Percentiles rank a stretch among this genome's conserved stretches.
Evolutionary conservation across 2,888 invertebrate genomes (phyloP).

Genomic region (Tortrix viridana): DNA sequence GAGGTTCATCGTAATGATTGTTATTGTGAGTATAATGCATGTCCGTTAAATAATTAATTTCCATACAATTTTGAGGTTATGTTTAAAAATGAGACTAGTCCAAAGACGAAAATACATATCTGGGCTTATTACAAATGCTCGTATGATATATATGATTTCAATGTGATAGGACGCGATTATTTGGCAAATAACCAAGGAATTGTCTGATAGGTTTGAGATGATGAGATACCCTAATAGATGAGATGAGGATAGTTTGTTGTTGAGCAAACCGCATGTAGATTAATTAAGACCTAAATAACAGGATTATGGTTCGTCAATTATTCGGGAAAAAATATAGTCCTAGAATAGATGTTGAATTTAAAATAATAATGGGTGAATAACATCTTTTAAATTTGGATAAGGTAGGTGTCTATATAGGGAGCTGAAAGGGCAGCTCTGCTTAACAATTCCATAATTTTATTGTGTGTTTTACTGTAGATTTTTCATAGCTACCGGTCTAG

Average conservation of each 20-base stretch:
- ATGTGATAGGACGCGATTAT: conserved; percentile 30
- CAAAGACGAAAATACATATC: conserved; percentile 38
- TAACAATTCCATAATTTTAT: no score
- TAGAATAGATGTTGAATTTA: no score
- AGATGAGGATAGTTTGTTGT: conserved; percentile 10
- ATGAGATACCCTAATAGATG: conserved; percentile 19
- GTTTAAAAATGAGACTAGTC: conserved; percentile 48
- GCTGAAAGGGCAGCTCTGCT: no score
- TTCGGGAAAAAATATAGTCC: no score
- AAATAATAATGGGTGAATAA: no score
- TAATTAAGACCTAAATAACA: no score
- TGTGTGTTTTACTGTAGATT: no score
- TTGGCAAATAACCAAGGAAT: conserved; percentile 39
- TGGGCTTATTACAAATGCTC: conserved; percentile 23
- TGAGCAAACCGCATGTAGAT: conserved; percentile 1
- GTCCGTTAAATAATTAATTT: conserved; percentile 53
- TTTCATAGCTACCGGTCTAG: no score
- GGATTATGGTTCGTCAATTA: no score
- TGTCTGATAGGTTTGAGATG: conserved; percentile 23
- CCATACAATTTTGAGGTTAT: conserved; percentile 77
- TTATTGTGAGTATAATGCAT: conserved; percentile 71
- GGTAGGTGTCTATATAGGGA: no score
- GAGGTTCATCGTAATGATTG: conserved; percentile 72
- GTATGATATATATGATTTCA: conserved; percentile 19
- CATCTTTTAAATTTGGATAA: no score